Evolutionary conservation across 1,140 invertebrate genomes (phyloP).

Genomic region (Drosophila seguyi): DNA sequence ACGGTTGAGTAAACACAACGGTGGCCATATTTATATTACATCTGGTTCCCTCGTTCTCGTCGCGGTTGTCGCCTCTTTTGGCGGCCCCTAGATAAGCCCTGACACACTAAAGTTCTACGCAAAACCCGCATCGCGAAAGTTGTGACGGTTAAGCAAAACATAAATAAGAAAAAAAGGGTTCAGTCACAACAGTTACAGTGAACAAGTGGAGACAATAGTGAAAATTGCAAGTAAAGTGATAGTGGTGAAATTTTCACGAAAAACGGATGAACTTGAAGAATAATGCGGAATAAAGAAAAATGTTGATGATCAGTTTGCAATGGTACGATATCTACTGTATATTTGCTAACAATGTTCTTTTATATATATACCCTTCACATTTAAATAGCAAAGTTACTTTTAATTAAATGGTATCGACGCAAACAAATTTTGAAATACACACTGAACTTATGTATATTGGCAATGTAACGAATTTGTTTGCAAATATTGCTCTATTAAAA

Average conservation of each 20-base stretch:
- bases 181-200: constrained; percentile 38
- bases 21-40: constrained; percentile 48
- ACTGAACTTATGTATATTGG: not conserved
- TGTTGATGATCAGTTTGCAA: constrained; percentile 6
- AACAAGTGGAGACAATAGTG: constrained; percentile 56
- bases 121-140: constrained; percentile 54
- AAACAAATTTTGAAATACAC: no score
- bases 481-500: not conserved
- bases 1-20: constrained; percentile 73
- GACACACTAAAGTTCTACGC: constrained; percentile 38
- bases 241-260: constrained; percentile 6
- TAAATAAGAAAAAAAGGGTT: constrained; percentile 14
- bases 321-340: constrained; percentile 11
- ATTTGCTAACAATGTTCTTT: not conserved
- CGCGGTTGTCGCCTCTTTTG: constrained; percentile 58
- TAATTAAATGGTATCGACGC: no score
- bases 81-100: constrained; percentile 38
- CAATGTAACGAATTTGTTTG: not conserved
- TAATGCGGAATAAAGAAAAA: constrained; percentile 8
- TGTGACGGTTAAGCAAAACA: constrained; percentile 11
- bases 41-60: constrained; percentile 51
- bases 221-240: constrained; percentile 18
- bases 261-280: not conserved
- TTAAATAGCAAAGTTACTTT: not conserved
- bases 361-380: no score